Evolutionary conservation across 2,113 vertebrate genomes (phyloP), one percentile per base, ranked within the genome.

Genomic region (Eptesicus fuscus): DNA sequence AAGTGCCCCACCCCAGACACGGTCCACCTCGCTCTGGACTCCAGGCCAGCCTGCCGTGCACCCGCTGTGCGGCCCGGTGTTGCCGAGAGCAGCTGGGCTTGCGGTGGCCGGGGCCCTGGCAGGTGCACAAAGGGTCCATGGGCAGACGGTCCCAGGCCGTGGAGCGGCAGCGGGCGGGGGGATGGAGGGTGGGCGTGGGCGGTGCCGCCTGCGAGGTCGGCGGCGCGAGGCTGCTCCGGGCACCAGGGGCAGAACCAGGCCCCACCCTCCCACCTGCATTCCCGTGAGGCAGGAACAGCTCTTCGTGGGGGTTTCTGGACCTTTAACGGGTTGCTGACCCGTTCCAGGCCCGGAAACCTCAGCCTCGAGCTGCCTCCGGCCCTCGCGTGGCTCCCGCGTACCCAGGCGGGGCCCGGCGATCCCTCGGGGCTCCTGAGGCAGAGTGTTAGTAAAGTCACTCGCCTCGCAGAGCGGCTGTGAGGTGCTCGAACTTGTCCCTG

Each of bases 401-500:
- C 53, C 91, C 95, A 51, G 80, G 13, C 93, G 90, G 83, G 94
- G 78, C 70, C 59, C 90, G 83, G 87, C 96, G 92, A 95, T 97
- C 98, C 98, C 98, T 97, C 95, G 44, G 74, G 89, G 96, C 97
- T 98, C 98, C 98, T 97, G 93, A 97, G 87, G 59, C 93, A 94
- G 94, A 96, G 63, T 96, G 98, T 98, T 98, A 97, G 97, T 97
- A 96, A 98, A 98, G 97, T 97, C 97, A 97, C 93, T 95, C 96
- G 94, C 98, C 97, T 95, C 96, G 30, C 91, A 89, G 97, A 96
- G 85, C 95, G 83, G 77, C 84, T 16, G 63, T 76, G 90, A 95
- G 97, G 86, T 4, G 49, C 96, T 93, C 74, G 71, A 91, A 95
- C 98, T 96, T 97, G 93, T 98, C 97, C 90, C 70, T 95, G 96